A percentile compares a stretch with the other conserved stretches of the same genome.
phyloP scores from a whole-genome alignment of 2,113 vertebrate genomes.

The Terrapene triunguis region DNA sequence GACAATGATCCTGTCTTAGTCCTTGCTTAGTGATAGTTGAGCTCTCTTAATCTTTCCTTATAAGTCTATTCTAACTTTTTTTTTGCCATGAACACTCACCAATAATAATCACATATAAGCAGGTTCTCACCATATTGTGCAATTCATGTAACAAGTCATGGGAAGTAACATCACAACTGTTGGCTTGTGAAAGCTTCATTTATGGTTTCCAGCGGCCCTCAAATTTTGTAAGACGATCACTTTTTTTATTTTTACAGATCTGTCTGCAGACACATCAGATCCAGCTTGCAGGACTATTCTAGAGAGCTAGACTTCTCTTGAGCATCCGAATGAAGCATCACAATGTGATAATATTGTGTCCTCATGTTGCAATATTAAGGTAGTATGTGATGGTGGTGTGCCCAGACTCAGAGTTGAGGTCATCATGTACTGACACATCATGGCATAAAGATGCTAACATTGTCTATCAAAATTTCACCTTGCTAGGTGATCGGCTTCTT shows the following conservation, averaged over 20 bases:
- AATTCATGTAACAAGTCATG: not conserved
- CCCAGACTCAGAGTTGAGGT: not conserved
- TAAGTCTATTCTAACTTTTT: not conserved
- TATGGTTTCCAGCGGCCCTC: not conserved
- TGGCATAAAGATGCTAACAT: not conserved
- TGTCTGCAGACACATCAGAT: not conserved
- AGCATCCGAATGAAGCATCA: not conserved
- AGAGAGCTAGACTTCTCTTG: not conserved
- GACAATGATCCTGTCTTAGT: fast-evolving
- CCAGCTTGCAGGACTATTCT: not conserved
- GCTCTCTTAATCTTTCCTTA: not conserved
- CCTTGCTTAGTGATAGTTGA: not conserved
- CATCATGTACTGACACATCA: too few relatives aligned
- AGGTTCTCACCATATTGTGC: not conserved
- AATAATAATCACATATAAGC: not conserved
- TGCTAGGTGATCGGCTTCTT: not conserved
- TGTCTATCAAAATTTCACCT: not conserved
- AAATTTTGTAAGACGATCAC: too few relatives aligned
- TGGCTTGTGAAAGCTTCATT: not conserved
- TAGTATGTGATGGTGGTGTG: not conserved
- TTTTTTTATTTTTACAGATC: too few relatives aligned
- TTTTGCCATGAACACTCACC: not conserved
- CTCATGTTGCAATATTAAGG: not conserved
- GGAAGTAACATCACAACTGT: fast-evolving
- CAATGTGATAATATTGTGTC: not conserved